Conservation (phyloP, 92 coral and sea anemone species). For the Meandrina meandrites region DNA sequence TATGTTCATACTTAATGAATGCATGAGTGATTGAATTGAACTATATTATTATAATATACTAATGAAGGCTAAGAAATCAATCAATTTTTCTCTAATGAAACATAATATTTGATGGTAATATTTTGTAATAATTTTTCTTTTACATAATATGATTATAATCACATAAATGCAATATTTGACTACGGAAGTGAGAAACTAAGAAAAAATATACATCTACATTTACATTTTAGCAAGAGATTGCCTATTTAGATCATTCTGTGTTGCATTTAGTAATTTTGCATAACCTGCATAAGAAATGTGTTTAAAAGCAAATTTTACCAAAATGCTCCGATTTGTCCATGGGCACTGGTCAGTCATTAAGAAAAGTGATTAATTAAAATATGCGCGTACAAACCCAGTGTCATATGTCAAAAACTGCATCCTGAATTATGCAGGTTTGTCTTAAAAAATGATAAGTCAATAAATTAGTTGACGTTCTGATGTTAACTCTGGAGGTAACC, state of each 20-base stretch:
- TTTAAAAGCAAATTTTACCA: not conserved
- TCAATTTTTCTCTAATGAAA: not conserved
- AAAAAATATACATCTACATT: not conserved
- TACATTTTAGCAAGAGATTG: not conserved
- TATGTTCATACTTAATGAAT: not conserved
- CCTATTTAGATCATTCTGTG: not conserved
- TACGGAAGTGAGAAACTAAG: not conserved
- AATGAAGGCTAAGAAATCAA: not conserved
- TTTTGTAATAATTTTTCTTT: not conserved
- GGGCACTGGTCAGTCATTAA: not conserved
- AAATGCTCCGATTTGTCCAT: not conserved
- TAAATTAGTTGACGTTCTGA: too few relatives aligned
- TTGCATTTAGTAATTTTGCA: not conserved
- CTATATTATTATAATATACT: not conserved
- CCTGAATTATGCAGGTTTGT: not conserved
- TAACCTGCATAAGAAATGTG: not conserved
- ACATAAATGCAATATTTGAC: slow-evolving; percentile 6
- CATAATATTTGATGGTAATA: not conserved
- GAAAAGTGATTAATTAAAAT: not conserved
- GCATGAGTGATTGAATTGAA: not conserved
- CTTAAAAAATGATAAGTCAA: not conserved
- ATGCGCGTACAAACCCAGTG: not conserved
- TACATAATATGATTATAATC: not conserved
- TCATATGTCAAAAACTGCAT: not conserved
- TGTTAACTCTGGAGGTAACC: not conserved